Evolutionary conservation across 2,888 invertebrate genomes (phyloP), one percentile per base, ranked within the genome.

Genomic region (Lypha dubia): DNA sequence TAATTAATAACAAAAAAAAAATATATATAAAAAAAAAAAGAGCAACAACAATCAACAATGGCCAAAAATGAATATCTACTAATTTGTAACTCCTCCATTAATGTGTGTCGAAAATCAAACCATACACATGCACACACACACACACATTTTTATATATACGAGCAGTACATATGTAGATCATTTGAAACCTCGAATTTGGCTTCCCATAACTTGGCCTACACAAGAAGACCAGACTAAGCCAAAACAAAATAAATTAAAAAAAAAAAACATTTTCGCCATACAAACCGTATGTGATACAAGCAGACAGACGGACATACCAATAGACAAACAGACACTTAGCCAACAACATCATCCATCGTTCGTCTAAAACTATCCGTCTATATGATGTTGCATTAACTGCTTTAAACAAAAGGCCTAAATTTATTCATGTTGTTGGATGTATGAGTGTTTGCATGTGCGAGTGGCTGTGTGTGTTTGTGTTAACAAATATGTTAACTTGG

Each of bases 121-220:
- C 38, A 38, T 9, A 46, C 20, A 46, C 46, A 8, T 7, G 13
- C 4, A 53, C 28, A 28, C 68, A 74, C n/a, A n/a, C n/a, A n/a
- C n/a, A n/a, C n/a, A n/a, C n/a, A n/a, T n/a, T n/a, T n/a, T n/a
- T n/a, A n/a, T n/a, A n/a, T n/a, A n/a, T n/a, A n/a, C n/a, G n/a
- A n/a, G n/a, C n/a, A n/a, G n/a, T n/a, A n/a, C n/a, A n/a, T n/a
- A n/a, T n/a, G n/a, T 74, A 71, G 70, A 84, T 80, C 84, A 84
- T 75, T 79, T 65, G 84, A 76, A 84, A 76, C 76, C 71, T 75
- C 35, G 58, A 60, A 83, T 82, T 82, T 76, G 63, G 56, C 68
- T 82, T 82, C 63, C 70, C 81, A 82, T 76, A 82, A 82, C 75
- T 56, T 82, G 81, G 81, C 75, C 81, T 65, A 70, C 38, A 82